Evolutionary conservation across 2,888 invertebrate genomes (phyloP), one percentile per base, ranked within the genome.

Genomic region (Acleris literana): DNA sequence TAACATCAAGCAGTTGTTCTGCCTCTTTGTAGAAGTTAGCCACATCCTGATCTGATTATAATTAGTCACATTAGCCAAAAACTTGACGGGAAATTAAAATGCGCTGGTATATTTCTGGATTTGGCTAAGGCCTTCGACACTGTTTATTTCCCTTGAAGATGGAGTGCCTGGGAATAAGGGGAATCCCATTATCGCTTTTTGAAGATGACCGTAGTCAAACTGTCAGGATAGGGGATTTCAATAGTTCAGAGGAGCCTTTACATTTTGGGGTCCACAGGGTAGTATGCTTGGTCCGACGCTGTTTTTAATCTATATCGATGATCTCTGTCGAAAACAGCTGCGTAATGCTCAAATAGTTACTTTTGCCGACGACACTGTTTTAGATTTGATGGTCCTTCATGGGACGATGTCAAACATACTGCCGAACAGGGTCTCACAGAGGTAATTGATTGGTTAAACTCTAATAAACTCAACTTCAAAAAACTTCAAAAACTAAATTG

Each of bases 281-380:
- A 68, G 63, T 39, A 53, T 68, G 1, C 60, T 68, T 4, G 68
- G 68, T 3, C 68, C 68, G 16, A 68, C 68, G 13, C 48, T 67
- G 13, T 67, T 69, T 61, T 25, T 55, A 5, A 55, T 64, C 4
- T 68, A 64, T 54, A 54, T 68, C 11, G 63, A 63, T 51, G 63
- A 59, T 5, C 59, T 69, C 1, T 64, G 67, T 55, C 25, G 51
- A 6, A 16, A 55, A 18, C 29, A 57, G 0, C 33, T 71, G 1
- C 56, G 33, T 4, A 51, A 66, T 18, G 48, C 61, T n/a, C 48
- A 65, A 46, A 62, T 69, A 13, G 44, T 68, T 5, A 48, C 68
- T 0, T 72, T 65, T 43, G 70, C 72, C 3, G 70, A 72, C 48
- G 70, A 72, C n/a, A 70, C 71, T 2, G 71, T 63, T 3, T 16